phyloP scores from a whole-genome alignment of 2,797 vertebrate genomes.

The Mormyrus proboscirostris region DNA sequence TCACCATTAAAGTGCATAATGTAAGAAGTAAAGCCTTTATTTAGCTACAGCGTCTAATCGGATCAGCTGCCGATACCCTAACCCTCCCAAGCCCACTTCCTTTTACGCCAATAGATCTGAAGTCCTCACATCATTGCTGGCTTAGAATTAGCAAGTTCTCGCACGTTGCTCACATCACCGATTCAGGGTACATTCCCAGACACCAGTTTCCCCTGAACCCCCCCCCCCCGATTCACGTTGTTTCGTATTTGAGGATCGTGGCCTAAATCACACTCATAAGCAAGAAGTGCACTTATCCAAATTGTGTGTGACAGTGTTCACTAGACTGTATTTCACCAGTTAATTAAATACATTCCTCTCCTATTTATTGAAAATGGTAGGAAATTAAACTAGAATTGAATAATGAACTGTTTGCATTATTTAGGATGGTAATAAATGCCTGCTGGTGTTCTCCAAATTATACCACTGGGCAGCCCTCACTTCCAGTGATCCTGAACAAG shows the following conservation, averaged over 20 bases:
- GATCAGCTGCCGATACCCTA: background rate
- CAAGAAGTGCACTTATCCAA: slow-evolving; percentile 60
- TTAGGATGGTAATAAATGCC: slow-evolving; percentile 16
- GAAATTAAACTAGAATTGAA: slow-evolving; percentile 49
- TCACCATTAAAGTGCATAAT: background rate
- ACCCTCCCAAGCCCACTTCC: background rate
- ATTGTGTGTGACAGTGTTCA: slow-evolving; percentile 56
- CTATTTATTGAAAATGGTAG: slow-evolving; percentile 56
- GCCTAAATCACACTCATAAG: slow-evolving; percentile 56
- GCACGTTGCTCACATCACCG: background rate
- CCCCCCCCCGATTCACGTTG: slow-evolving; percentile 55
- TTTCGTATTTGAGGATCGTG: slow-evolving; percentile 54
- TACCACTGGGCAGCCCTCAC: background rate
- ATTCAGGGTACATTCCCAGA: background rate
- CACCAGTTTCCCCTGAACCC: slow-evolving; percentile 29
- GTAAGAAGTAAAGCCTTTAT: background rate
- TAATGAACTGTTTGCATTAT: slow-evolving; percentile 34
- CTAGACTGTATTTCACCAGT: slow-evolving; percentile 51
- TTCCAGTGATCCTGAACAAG: background rate
- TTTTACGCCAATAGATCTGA: background rate
- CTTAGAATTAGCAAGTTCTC: background rate
- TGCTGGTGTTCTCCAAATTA: background rate
- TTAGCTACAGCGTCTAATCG: background rate
- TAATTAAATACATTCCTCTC: slow-evolving; percentile 48
- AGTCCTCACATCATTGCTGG: background rate